Evolutionary conservation across 2,888 invertebrate species (phyloP), one percentile per base, ranked within the genome.

Genomic region (Bombylius major): DNA sequence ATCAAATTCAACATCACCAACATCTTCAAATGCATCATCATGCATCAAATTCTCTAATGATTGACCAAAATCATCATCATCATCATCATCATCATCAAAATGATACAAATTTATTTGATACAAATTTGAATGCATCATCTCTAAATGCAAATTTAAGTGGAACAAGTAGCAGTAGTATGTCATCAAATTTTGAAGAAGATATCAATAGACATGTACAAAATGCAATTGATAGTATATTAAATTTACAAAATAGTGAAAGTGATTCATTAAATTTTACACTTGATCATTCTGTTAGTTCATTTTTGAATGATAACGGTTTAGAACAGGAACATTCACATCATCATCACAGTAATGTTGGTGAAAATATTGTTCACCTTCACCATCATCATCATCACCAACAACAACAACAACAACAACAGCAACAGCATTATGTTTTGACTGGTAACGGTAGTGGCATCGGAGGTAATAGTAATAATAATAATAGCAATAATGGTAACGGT

Each of bases 131-230:
- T 42, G 31, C 50, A n/a, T 51, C 51, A 12, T 39, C 50, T 31
- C 39, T 36, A 12, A 51, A 47, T 34, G 55, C 51, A 12, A 63
- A 63, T 56, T 53, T 64, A 5, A 55, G 53, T 33, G 56, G 57
- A 11, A 54, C 50, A 13, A 56, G 51, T 42, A 62, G 60, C 50
- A 60, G 62, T n/a, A 64, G 62, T 50, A 57, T 67, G 52, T 59
- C 65, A 42, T 62, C 63, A 57, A 75, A 75, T 58, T 75, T 72
- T 55, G 80, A 81, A 63, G 83, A 84, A 64, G 83, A 83, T 64
- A 83, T 86, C 58, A 84, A 84, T 62, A 83, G 84, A 39, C 86
- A 88, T 70, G 87, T 88, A 59, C 86, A 87, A 70, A 86, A 83
- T 67, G 87, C 87, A 60, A 87, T 87, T 64, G 86, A 87, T 69